Conservation (phyloP, 2,888 invertebrate species). For the Frankliniella fusca region DNA sequence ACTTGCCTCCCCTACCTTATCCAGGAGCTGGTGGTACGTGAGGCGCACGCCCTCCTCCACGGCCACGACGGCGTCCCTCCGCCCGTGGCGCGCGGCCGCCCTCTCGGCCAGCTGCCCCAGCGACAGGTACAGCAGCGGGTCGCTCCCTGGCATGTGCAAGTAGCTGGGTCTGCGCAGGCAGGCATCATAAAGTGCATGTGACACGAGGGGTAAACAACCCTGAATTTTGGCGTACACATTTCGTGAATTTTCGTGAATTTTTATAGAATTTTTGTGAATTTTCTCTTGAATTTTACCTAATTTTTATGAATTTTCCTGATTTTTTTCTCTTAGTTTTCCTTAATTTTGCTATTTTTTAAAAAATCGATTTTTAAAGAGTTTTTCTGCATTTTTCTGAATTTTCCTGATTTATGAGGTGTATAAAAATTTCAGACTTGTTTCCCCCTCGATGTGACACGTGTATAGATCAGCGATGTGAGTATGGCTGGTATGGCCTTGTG, state of each 20-base stretch:
- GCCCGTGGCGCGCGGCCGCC: constrained; percentile 53
- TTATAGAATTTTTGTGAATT: neutral
- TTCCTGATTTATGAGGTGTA: too few relatives aligned
- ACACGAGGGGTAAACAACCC: too few relatives aligned
- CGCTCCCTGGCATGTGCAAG: constrained; percentile 42
- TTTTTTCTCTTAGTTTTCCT: too few relatives aligned
- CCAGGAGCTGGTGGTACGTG: constrained; percentile 30
- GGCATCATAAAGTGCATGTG: neutral
- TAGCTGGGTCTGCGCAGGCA: constrained; percentile 38
- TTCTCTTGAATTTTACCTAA: neutral
- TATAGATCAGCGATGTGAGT: too few relatives aligned
- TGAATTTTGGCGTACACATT: too few relatives aligned
- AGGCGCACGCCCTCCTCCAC: constrained; percentile 34
- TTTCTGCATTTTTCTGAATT: too few relatives aligned
- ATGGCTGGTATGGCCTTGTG: too few relatives aligned
- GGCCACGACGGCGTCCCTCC: constrained; percentile 54
- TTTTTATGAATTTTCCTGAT: too few relatives aligned
- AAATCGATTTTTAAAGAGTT: too few relatives aligned
- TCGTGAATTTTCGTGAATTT: neutral
- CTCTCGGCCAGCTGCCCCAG: constrained; percentile 56
- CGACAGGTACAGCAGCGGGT: constrained; percentile 47
- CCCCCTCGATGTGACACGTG: too few relatives aligned
- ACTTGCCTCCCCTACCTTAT: neutral
- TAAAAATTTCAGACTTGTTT: too few relatives aligned
- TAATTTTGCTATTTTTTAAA: too few relatives aligned